Conservation (phyloP, 2,797 vertebrate genomes). For the Enteromius argenteus region DNA sequence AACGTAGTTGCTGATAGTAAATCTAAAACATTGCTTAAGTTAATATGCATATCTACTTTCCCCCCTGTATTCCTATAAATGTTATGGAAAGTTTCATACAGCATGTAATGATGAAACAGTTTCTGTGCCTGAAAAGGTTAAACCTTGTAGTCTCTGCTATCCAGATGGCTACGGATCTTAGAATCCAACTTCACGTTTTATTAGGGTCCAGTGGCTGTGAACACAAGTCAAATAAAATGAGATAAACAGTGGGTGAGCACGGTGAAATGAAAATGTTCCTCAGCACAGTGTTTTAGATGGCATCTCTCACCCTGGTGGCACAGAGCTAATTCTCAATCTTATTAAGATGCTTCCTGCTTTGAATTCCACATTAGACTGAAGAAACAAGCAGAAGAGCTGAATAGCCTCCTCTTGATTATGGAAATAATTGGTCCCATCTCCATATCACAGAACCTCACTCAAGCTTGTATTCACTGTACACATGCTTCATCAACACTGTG, state of each 20-base stretch:
- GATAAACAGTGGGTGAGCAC: conserved; percentile 35
- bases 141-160: background rate
- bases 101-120: background rate
- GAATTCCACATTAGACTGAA: conserved; percentile 43
- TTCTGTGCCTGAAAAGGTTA: conserved; percentile 7
- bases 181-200: conserved; percentile 5
- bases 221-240: conserved; percentile 38
- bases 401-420: conserved; percentile 60
- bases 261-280: conserved; percentile 37
- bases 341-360: conserved; percentile 58
- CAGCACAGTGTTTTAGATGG: conserved; percentile 18
- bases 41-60: background rate
- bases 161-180: background rate
- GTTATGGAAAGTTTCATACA: background rate
- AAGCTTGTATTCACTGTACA: conserved; percentile 47
- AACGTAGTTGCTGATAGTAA: background rate
- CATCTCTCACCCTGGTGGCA: conserved; percentile 32
- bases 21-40: background rate
- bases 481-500: conserved; percentile 53
- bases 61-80: background rate
- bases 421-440: conserved; percentile 60
- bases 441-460: conserved; percentile 56
- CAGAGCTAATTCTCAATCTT: conserved; percentile 57
- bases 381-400: conserved; percentile 53
- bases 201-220: conserved; percentile 9